These are phyloP conservation scores for Centruroides sculpturatus DNA, from an alignment of 1,140 invertebrate species.

Conservation along the genomic window DNA sequence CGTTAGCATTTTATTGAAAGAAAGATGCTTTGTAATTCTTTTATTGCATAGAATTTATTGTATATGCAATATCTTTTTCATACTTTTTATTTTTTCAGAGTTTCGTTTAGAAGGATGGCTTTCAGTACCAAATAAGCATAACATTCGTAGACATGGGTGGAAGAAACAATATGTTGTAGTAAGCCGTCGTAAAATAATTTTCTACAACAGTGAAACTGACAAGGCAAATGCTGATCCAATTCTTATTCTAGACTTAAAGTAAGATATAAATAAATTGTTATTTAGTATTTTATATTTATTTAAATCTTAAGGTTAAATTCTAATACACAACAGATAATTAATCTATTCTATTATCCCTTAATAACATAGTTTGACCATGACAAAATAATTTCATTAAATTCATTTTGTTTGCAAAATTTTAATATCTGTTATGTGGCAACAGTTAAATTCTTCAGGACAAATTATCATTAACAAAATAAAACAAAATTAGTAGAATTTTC, in stretches of 20 bases:
- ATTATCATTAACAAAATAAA: no score
- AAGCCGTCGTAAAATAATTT: slow-evolving; percentile 91
- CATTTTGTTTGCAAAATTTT: neutral
- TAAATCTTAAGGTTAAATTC: neutral
- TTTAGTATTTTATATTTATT: neutral
- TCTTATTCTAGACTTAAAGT: slow-evolving; percentile 89
- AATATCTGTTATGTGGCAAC: no score
- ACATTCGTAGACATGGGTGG: slow-evolving; percentile 90
- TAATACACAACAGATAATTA: neutral
- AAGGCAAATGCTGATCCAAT: slow-evolving; percentile 89
- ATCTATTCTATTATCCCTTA: neutral
- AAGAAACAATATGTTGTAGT: slow-evolving; percentile 94
- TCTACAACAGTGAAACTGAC: slow-evolving; percentile 89
- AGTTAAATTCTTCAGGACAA: no score
- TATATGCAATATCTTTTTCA: no score
- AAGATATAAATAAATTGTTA: slow-evolving; percentile 19
- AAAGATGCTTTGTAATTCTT: no score
- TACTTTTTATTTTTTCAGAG: slow-evolving; percentile 30
- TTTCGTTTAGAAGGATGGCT: slow-evolving; percentile 88
- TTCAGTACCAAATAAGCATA: slow-evolving; percentile 86
- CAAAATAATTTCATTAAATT: neutral
- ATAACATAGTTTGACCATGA: neutral
- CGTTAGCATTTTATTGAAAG: no score
- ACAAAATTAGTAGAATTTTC: no score
- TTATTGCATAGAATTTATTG: no score